Evolutionary conservation across 37 sponge, comb jelly and placozoan genomes (phyloP).

Genomic region (Spongilla lacustris): DNA sequence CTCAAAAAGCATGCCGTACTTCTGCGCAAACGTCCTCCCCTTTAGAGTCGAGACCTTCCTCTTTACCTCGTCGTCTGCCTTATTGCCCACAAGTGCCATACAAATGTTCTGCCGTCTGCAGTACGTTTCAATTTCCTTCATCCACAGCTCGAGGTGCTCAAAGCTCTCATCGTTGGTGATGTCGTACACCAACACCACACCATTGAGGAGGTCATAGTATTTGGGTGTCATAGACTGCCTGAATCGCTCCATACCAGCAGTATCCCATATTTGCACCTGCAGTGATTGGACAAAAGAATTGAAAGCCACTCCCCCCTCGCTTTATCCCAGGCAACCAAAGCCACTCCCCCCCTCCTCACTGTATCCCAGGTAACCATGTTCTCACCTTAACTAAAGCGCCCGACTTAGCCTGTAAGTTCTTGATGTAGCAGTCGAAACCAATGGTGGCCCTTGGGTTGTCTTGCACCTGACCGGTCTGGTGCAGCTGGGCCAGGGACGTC

Average conservation of each 20-base stretch:
- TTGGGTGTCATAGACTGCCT: conserved; percentile 59
- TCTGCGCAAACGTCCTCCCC: conserved; percentile 36
- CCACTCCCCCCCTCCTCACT: too few species aligned
- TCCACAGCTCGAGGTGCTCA: conserved; percentile 54
- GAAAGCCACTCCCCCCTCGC: not conserved
- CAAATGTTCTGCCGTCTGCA: conserved; percentile 25
- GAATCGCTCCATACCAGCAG: conserved; percentile 86
- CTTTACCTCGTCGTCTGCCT: conserved; percentile 36
- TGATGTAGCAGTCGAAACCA: conserved; percentile 76
- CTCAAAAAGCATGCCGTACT: conserved; percentile 24
- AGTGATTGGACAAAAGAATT: not conserved
- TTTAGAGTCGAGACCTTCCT: conserved; percentile 36
- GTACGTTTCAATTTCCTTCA: conserved; percentile 56
- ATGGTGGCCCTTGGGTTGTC: conserved; percentile 52
- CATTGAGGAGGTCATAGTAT: conserved; percentile 77
- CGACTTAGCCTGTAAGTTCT: conserved; percentile 48
- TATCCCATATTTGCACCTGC: conserved; percentile 86
- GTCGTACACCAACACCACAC: conserved; percentile 75
- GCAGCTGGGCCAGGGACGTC: conserved; percentile 69
- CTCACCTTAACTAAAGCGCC: conserved; percentile 58
- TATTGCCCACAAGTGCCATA: conserved; percentile 74
- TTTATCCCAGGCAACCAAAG: too few species aligned
- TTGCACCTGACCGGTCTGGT: conserved; percentile 34
- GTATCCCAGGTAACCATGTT: not conserved
- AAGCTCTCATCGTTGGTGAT: conserved; percentile 59